Evolutionary conservation across 2,113 vertebrate species (phyloP).

Genomic region (Charina bottae): DNA sequence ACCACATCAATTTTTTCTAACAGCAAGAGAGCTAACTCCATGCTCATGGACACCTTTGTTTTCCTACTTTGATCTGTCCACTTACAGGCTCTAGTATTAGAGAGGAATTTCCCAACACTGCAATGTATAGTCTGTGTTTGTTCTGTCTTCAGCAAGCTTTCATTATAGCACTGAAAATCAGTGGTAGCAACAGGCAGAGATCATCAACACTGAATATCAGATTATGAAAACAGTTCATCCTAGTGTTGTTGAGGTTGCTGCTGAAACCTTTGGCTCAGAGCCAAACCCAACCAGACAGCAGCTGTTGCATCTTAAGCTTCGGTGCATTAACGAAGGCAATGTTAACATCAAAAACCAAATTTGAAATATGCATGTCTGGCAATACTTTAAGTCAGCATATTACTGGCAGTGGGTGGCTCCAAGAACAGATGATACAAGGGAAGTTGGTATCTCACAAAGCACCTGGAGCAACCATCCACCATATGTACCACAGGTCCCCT

Average conservation of each 20-base stretch:
- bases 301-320: constrained; percentile 28
- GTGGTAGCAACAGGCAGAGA: constrained; percentile 8
- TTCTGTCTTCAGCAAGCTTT: background rate
- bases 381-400: constrained; percentile 8
- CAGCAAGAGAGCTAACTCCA: background rate
- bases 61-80: background rate
- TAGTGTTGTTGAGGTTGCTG: constrained; percentile 2
- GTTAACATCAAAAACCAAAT: constrained; percentile 17
- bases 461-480: background rate
- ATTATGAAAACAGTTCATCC: constrained; percentile 16
- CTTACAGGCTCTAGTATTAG: background rate
- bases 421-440: background rate
- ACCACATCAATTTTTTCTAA: background rate
- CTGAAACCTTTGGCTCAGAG: constrained; percentile 14
- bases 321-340: background rate
- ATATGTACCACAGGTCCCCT: background rate
- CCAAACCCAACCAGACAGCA: constrained; percentile 4
- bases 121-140: background rate
- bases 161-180: background rate
- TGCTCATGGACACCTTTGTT: background rate
- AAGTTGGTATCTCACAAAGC: background rate
- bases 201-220: background rate
- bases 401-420: constrained; percentile 1
- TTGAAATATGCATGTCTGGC: background rate
- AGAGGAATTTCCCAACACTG: background rate